Evolutionary conservation across 2,113 vertebrate genomes (phyloP).

Genomic region (Vicugna pacos): DNA sequence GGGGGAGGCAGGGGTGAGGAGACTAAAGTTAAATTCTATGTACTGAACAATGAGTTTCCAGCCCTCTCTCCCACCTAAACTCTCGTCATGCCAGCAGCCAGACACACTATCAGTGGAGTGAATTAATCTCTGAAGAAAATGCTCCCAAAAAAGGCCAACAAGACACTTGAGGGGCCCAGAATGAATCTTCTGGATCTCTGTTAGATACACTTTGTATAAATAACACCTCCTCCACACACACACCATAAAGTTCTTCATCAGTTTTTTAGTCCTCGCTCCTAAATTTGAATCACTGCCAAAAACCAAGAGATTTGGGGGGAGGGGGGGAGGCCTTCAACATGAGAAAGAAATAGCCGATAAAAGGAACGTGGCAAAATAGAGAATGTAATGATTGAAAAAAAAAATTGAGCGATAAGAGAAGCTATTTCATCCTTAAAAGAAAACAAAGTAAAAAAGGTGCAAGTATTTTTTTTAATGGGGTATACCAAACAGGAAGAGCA

Average conservation of each 20-base stretch:
- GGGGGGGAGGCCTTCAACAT: not conserved
- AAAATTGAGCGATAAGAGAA: not conserved
- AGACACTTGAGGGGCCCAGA: not conserved
- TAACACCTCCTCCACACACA: not conserved
- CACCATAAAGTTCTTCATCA: not conserved
- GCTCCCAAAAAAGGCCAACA: not conserved
- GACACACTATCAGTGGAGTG: not conserved
- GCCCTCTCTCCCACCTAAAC: not conserved
- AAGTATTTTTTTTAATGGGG: too few species aligned
- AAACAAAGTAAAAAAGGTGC: not conserved
- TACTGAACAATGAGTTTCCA: not conserved
- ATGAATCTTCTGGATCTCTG: not conserved
- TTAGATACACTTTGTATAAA: not conserved
- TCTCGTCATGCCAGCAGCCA: not conserved
- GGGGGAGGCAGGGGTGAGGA: not conserved
- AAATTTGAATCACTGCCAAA: slow-evolving; percentile 6
- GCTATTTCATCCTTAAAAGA: not conserved
- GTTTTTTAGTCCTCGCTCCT: not conserved
- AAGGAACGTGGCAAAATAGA: not conserved
- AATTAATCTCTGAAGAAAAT: slow-evolving; percentile 13
- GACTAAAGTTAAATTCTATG: not conserved
- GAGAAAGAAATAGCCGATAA: not conserved
- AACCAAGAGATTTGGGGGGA: not conserved
- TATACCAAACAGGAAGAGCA: not conserved
- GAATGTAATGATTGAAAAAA: not conserved